A percentile compares a stretch with the other conserved stretches of the same genome.
Conservation (phyloP, 2,888 invertebrate species). For the Tinea semifulvella region DNA sequence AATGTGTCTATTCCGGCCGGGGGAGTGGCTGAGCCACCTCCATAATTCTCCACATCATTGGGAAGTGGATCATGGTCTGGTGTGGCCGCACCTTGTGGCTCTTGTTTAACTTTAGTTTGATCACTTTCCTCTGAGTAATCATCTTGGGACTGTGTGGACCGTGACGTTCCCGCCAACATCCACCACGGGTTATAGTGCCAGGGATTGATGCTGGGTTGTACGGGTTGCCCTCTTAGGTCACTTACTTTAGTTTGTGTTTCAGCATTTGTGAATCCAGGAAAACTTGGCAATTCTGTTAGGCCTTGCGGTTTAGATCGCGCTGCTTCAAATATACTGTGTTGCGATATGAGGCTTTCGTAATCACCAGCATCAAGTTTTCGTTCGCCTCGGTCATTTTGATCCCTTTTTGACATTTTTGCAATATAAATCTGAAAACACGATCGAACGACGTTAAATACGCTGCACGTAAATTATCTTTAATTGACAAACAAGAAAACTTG, state of each 20-base stretch:
- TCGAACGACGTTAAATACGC: constrained; percentile 1
- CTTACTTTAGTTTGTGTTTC: constrained; percentile 61
- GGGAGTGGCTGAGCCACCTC: constrained; percentile 43
- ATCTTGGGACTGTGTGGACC: constrained; percentile 52
- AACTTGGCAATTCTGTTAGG: constrained; percentile 43
- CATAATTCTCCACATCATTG: constrained; percentile 41
- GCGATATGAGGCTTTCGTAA: constrained; percentile 58
- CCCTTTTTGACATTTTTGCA: constrained; percentile 57
- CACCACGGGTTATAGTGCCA: constrained; percentile 66
- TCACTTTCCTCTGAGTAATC: constrained; percentile 55
- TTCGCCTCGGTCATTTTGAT: constrained; percentile 52
- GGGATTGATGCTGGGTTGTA: constrained; percentile 48
- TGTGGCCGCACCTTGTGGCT: constrained; percentile 48
- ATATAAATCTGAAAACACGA: constrained; percentile 13
- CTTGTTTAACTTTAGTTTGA: constrained; percentile 55
- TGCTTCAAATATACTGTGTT: constrained; percentile 59
- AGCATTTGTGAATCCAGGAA: constrained; percentile 60
- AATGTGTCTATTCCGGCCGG: constrained; percentile 55
- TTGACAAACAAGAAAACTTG: constrained; percentile 3
- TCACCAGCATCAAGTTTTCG: constrained; percentile 58
- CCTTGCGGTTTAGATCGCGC: constrained; percentile 50
- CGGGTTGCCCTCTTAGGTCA: constrained; percentile 49
- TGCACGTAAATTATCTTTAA: neutral
- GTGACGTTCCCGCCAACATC: constrained; percentile 62
- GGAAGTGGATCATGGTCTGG: constrained; percentile 54